Evolutionary conservation across 2,888 invertebrate genomes (phyloP).

Genomic region (Nezara viridula): DNA sequence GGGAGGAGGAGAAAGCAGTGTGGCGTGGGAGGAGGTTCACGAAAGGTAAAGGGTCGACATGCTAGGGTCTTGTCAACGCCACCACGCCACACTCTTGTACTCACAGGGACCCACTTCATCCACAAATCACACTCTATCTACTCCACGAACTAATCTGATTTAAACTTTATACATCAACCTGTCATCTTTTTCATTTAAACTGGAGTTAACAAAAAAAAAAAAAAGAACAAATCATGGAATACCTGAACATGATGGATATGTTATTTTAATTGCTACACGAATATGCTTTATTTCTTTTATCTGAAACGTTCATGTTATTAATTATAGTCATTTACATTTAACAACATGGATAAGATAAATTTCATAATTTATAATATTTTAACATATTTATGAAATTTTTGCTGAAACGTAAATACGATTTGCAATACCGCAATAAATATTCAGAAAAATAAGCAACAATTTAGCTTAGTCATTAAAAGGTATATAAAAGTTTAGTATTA

Average conservation of each 20-base stretch:
- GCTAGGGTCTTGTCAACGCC: slow-evolving; percentile 16
- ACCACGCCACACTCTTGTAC: not conserved
- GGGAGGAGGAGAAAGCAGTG: not conserved
- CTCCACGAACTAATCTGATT: not conserved
- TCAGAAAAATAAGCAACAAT: no score
- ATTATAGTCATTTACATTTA: not conserved
- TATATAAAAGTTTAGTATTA: no score
- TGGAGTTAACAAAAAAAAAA: not conserved
- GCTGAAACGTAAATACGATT: not conserved
- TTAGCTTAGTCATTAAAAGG: no score
- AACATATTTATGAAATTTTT: not conserved
- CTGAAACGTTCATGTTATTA: not conserved
- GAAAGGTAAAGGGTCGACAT: slow-evolving; percentile 7
- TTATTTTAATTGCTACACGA: not conserved
- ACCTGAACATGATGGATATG: not conserved
- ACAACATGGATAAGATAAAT: not conserved
- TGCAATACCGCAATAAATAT: no score
- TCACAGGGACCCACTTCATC: not conserved
- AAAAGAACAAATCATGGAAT: not conserved
- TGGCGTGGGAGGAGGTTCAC: not conserved
- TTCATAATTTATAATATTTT: no score
- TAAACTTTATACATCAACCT: not conserved
- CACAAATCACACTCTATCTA: not conserved
- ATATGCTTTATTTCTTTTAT: not conserved
- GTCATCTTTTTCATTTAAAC: not conserved